phyloP scores from a whole-genome alignment of 2,113 vertebrate genomes.

The Cinclus cinclus region DNA sequence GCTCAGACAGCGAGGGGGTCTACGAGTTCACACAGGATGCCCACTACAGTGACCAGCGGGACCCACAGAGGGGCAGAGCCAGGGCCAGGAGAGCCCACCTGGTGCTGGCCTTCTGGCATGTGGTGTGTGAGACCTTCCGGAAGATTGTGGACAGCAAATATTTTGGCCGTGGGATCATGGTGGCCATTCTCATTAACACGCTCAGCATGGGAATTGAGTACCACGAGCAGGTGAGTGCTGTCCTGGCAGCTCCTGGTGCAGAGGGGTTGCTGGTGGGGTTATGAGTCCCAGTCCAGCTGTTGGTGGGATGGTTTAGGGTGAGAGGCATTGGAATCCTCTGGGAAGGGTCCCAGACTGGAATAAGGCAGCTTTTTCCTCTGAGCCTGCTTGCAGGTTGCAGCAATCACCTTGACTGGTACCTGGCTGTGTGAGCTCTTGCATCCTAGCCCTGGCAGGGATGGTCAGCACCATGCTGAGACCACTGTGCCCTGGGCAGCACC shows the following conservation, averaged over 20 bases:
- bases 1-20: slow-evolving; percentile 91
- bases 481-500: not conserved
- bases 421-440: not conserved
- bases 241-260: fast-evolving
- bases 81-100: slow-evolving; percentile 52
- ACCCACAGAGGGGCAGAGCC: slow-evolving; percentile 73
- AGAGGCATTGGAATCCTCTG: not conserved
- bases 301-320: fast-evolving
- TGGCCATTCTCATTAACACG: slow-evolving; percentile 96
- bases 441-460: not conserved
- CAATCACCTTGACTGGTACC: not conserved
- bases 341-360: not conserved
- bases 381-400: not conserved
- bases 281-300: fast-evolving
- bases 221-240: slow-evolving; percentile 88
- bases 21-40: slow-evolving; percentile 92
- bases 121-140: slow-evolving; percentile 91
- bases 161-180: slow-evolving; percentile 97
- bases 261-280: fast-evolving
- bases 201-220: slow-evolving; percentile 99
- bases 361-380: not conserved
- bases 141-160: slow-evolving; percentile 99
- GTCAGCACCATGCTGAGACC: fast-evolving
- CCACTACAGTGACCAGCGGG: slow-evolving; percentile 83
- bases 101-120: slow-evolving; percentile 85